phyloP scores from a whole-genome alignment of 2,888 invertebrate genomes.

The Apamea epomidion region DNA sequence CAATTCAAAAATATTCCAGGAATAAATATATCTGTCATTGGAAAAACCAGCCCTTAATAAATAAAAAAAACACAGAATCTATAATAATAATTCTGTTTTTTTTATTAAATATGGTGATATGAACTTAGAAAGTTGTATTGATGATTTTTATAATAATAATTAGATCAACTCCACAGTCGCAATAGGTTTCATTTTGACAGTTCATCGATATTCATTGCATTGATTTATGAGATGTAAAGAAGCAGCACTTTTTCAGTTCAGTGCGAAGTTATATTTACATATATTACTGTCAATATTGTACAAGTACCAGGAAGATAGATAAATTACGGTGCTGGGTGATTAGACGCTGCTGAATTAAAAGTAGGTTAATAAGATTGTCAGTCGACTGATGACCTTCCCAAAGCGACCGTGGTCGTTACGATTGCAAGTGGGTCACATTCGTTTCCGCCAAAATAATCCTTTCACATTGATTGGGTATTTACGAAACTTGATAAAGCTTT shows the following conservation, averaged over 20 bases:
- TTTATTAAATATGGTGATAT: too few species aligned
- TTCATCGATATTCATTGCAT: constrained; percentile 4
- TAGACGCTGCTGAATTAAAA: constrained; percentile 12
- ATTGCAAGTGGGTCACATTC: constrained; percentile 45
- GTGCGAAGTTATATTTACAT: background rate
- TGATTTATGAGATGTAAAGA: background rate
- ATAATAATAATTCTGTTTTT: too few species aligned
- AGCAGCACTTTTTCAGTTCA: background rate
- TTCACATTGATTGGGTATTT: constrained; percentile 37
- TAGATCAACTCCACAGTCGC: too few species aligned
- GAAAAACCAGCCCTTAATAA: too few species aligned
- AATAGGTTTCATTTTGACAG: background rate
- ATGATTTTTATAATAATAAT: too few species aligned
- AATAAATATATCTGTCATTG: too few species aligned
- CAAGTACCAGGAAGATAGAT: background rate
- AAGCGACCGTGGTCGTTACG: constrained; percentile 36
- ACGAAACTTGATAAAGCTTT: background rate
- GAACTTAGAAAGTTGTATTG: too few species aligned
- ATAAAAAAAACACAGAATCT: too few species aligned
- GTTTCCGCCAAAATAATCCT: constrained; percentile 49
- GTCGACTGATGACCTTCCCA: constrained; percentile 37
- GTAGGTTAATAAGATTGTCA: constrained; percentile 8
- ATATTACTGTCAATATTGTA: background rate
- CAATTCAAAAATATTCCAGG: too few species aligned
- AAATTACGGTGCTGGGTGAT: background rate